Evolutionary conservation across 1,140 invertebrate genomes (phyloP), one percentile per base, ranked within the genome.

Genomic region (Diuraphis noxia): DNA sequence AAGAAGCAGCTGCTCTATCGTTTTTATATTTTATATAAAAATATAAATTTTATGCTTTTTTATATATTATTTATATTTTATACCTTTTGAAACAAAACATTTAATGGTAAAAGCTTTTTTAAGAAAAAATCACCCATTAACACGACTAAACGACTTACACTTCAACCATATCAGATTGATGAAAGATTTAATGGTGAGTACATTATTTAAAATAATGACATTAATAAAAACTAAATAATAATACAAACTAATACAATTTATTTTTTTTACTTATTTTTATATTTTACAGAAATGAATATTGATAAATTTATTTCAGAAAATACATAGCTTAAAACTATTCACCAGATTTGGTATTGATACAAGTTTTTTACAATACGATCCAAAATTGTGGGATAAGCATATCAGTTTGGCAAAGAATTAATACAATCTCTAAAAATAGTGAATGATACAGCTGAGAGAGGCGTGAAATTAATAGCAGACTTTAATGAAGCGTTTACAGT

Each of bases 241-340:
- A 77, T 77, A 77, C 9, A 77, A 77, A 77, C 63, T 34, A 72
- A 72, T 34, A 72, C 63, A 77, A 77, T 77, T 77, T 77, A 77
- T n/a, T 77, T 77, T 77, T 13, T 77, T n/a, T 34, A 82, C 40
- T 82, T 82, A 82, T 82, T 41, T 40, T 82, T 82, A 40, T 82
- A 40, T 82, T 86, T 86, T 86, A 43, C 41, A 86, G 84, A 86
- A 86, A 86, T 43, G 30, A 86, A 43, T 43, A 46, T 86, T 41
- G 84, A 41, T 86, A 17, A 40, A 13, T 41, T 86, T 86, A 34
- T 86, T 34, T 86, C 84, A 25, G 30, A 86, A 46, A 86, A n/a
- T n/a, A n/a, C n/a, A 46, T 86, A 86, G 84, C 30, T 43, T 86
- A 34, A 41, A 86, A 86, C 30, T 86, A 43, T 86, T 86, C 41